Evolutionary conservation across 2,113 vertebrate species (phyloP).

Genomic region (Pseudonaja textilis): DNA sequence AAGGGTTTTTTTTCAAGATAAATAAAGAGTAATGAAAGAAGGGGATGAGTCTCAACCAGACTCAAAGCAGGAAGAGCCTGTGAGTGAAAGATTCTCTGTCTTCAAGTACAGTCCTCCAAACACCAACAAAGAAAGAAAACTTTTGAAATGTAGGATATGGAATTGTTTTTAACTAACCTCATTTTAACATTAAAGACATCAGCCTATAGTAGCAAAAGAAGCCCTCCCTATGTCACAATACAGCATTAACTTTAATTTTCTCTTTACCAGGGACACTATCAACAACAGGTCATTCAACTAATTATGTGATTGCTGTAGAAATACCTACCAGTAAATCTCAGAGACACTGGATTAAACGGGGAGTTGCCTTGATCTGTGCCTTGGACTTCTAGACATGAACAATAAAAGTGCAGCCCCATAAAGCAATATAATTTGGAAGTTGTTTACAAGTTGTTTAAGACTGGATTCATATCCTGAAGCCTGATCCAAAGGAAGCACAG

Average conservation of each 20-base stretch:
- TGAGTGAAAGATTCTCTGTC: background rate
- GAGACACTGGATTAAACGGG: conserved; percentile 88
- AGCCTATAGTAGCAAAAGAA: background rate
- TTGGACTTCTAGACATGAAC: conserved; percentile 78
- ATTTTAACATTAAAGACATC: background rate
- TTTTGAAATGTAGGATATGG: background rate
- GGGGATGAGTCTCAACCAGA: background rate
- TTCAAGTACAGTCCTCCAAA: background rate
- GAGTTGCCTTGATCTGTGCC: conserved; percentile 86
- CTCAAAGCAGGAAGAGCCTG: background rate
- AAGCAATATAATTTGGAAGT: background rate
- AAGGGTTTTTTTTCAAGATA: background rate
- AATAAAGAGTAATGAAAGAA: background rate
- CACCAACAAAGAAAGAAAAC: background rate
- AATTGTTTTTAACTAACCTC: background rate
- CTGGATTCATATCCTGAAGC: background rate
- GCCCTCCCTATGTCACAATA: background rate
- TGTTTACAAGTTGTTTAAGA: background rate
- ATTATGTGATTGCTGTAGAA: conserved; percentile 86
- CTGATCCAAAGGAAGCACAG: background rate
- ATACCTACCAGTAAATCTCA: conserved; percentile 75
- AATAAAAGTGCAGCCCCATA: background rate
- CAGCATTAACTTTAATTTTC: conserved; percentile 5
- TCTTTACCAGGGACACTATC: conserved; percentile 78
- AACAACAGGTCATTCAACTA: conserved; percentile 87